Base-by-base conservation (phyloP, 2,888 invertebrate genomes). In the Rhopalosiphum nymphaeae region DNA sequence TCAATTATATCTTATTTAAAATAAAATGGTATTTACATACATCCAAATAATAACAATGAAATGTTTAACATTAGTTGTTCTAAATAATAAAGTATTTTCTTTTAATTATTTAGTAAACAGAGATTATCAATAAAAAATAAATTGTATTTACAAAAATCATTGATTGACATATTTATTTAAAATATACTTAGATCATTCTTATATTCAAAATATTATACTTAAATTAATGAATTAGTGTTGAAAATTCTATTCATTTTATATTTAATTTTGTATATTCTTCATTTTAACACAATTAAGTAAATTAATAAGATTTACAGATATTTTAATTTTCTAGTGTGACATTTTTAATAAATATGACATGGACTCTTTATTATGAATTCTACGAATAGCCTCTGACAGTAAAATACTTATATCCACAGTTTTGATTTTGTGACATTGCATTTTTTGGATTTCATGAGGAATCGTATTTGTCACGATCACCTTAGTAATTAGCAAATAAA, bases 391-490 rank as follows among this genome's bases (percentile, higher is more conserved):
- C 96, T 99, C 99, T 44, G 99, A 98, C 94, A 99, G 96, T 95
- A 99, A 97, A 95, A 99, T 97, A 95, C 99, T 99, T 96, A 99
- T 99, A 96, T 99, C 99, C 84, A 99, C 99, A 0, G 99, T 99
- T 96, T 99, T 99, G 95, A 99, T 99, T 96, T 99, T 99, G 96
- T 99, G 98, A 96, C 99, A 99, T 96, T 99, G 99, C 98, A 99
- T 98, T 96, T 99, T 99, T 96, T 99, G 99, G 42, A 99, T 97
- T 96, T 99, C 99, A 96, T 99, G 99, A 21, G 99, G 99, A 95
- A 99, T 98, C 16, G 99, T 99, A 96, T 99, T 99, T 93, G 99
- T 99, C 91, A 99, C 99, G n/a, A 99, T 99, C 86, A 99, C 98
- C 98, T 98, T 11, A 67, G 53, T 21, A 78, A 91, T 78, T 11